phyloP scores from a whole-genome alignment of 2,113 vertebrate genomes.

The Peromyscus californicus region DNA sequence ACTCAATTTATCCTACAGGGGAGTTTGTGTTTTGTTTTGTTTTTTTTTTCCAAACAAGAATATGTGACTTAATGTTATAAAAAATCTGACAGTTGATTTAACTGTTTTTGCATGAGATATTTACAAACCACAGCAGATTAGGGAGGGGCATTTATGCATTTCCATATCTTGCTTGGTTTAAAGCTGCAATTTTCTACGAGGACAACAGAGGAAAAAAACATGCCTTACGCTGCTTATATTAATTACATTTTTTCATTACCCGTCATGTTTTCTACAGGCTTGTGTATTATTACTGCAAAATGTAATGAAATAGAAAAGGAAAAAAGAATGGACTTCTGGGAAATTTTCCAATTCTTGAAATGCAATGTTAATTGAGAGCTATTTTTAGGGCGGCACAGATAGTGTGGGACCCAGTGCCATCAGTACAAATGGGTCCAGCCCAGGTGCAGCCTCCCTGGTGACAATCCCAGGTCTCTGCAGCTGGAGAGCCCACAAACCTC shows the following conservation, averaged over 20 bases:
- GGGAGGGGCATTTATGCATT: conserved; percentile 87
- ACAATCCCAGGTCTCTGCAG: conserved; percentile 66
- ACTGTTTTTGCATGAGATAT: conserved; percentile 90
- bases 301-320: conserved; percentile 92
- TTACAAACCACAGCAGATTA: conserved; percentile 90
- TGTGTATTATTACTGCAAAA: conserved; percentile 93
- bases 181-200: conserved; percentile 92
- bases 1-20: conserved; percentile 62
- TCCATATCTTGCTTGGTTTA: conserved; percentile 91
- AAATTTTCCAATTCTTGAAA: conserved; percentile 94
- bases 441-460: conserved; percentile 85
- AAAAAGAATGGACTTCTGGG: conserved; percentile 93
- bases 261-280: conserved; percentile 93
- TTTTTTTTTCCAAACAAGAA: conserved; percentile 79
- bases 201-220: conserved; percentile 90
- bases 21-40: not conserved
- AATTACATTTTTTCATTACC: conserved; percentile 95
- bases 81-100: conserved; percentile 88
- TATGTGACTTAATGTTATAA: conserved; percentile 87
- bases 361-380: conserved; percentile 93
- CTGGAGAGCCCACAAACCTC: conserved; percentile 67
- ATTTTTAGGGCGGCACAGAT: conserved; percentile 90
- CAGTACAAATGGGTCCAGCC: conserved; percentile 84
- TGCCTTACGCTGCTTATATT: conserved; percentile 93
- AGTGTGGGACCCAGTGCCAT: conserved; percentile 87